phyloP scores from a whole-genome alignment of 2,888 invertebrate genomes.

The Drosophila pseudotalamancana region DNA sequence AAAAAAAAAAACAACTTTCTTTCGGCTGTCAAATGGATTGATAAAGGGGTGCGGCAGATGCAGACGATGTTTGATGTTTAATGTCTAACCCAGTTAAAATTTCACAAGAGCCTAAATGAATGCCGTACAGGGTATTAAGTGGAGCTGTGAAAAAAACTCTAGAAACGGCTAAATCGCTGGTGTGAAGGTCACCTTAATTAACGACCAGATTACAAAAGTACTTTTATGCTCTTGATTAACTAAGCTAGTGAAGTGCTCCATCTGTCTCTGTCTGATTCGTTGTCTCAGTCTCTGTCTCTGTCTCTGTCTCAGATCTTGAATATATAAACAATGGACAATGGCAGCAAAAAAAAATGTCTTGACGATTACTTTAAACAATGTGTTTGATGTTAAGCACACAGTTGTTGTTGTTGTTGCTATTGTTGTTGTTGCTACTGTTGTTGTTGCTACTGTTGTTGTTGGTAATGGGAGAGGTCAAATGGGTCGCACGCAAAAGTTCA shows the following conservation, averaged over 20 bases:
- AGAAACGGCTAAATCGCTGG: conserved; percentile 7
- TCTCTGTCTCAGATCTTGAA: background rate
- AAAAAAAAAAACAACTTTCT: conserved; percentile 36
- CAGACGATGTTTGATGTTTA: conserved; percentile 28
- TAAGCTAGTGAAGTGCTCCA: conserved; percentile 45
- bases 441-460: conserved; percentile 21
- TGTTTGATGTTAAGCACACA: conserved; percentile 2
- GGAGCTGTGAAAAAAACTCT: conserved; percentile 5
- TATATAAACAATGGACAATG: conserved; percentile 47
- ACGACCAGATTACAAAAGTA: conserved; percentile 10
- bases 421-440: background rate
- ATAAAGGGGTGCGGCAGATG: conserved; percentile 28
- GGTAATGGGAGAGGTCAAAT: conserved; percentile 49
- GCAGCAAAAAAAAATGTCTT: conserved; percentile 7
- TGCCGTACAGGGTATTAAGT: background rate
- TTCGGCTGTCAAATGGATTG: conserved; percentile 4
- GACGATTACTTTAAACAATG: conserved; percentile 37
- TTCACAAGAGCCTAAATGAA: conserved; percentile 11
- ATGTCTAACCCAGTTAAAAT: conserved; percentile 12
- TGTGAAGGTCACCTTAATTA: conserved; percentile 45
- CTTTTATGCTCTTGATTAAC: conserved; percentile 44
- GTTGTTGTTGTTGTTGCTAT: background rate
- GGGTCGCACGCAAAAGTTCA: conserved; percentile 49
- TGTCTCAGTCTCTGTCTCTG: background rate
- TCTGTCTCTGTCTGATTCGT: conserved; percentile 2